Conservation (phyloP, 2,113 vertebrate genomes). For the Petrocephalus microphthalmus region DNA sequence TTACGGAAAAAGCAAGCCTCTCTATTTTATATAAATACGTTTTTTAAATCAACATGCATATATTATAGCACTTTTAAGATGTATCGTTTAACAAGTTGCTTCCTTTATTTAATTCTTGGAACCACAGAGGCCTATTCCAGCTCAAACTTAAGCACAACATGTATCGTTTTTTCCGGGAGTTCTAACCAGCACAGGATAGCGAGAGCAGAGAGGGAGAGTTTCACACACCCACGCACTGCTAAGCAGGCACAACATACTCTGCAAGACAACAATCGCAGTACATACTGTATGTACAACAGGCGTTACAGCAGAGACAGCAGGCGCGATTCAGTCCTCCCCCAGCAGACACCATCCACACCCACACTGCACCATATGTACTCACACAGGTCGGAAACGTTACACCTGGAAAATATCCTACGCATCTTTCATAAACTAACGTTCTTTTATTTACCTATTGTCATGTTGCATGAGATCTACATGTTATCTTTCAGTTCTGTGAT, state of each 20-base stretch:
- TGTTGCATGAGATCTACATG: slow-evolving; percentile 60
- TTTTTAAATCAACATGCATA: not conserved
- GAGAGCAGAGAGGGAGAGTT: not conserved
- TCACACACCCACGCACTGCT: not conserved
- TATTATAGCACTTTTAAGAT: not conserved
- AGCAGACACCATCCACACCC: not conserved
- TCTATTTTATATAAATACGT: not conserved
- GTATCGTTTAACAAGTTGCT: not conserved
- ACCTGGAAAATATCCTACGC: not conserved
- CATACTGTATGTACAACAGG: slow-evolving; percentile 29
- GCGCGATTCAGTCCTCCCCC: not conserved
- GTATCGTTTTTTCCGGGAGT: not conserved
- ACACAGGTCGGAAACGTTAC: not conserved
- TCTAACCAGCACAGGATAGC: too few relatives aligned
- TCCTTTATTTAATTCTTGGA: not conserved
- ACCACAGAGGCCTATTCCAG: not conserved
- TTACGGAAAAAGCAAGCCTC: not conserved
- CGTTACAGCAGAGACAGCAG: slow-evolving; percentile 20
- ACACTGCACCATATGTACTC: not conserved
- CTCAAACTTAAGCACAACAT: not conserved
- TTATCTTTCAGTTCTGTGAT: slow-evolving; percentile 35
- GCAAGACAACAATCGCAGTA: not conserved
- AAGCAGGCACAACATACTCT: not conserved
- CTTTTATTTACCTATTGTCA: slow-evolving; percentile 47
- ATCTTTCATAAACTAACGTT: slow-evolving; percentile 59